Conservation (phyloP, 2,797 vertebrate genomes). For the Diplodus sargus region DNA sequence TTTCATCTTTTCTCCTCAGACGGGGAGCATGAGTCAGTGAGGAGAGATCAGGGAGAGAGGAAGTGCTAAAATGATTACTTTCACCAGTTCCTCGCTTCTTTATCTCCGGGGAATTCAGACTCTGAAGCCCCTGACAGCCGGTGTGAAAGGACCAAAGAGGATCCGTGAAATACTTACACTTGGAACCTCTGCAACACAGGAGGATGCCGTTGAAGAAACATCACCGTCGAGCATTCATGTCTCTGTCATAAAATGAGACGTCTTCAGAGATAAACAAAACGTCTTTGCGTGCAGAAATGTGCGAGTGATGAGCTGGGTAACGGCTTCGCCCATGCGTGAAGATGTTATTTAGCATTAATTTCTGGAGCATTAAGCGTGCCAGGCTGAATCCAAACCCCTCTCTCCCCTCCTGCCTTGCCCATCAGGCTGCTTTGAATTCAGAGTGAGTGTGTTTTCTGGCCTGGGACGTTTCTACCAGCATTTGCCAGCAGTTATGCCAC, state of each 20-base stretch:
- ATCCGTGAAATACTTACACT: conserved; percentile 70
- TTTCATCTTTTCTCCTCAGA: conserved; percentile 63
- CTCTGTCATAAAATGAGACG: conserved; percentile 36
- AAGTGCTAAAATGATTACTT: conserved; percentile 79
- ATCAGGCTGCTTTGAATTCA: conserved; percentile 60
- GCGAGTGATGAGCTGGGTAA: conserved; percentile 43
- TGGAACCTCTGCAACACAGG: conserved; percentile 56
- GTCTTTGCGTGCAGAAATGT: conserved; percentile 32
- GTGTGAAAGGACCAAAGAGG: conserved; percentile 73
- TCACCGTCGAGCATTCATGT: conserved; percentile 49
- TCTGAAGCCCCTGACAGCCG: conserved; percentile 70
- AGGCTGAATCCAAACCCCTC: conserved; percentile 43
- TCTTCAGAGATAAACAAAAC: conserved; percentile 52
- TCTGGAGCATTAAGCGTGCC: conserved; percentile 48
- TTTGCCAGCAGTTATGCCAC: conserved; percentile 68
- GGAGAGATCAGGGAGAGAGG: conserved; percentile 69
- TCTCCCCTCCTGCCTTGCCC: conserved; percentile 31
- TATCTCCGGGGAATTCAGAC: conserved; percentile 70
- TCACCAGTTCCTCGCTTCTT: conserved; percentile 66
- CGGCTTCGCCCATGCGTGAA: conserved; percentile 50
- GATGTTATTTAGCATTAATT: conserved; percentile 67
- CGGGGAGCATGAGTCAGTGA: conserved; percentile 54
- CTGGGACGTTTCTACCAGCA: conserved; percentile 59
- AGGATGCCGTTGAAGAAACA: conserved; percentile 51
- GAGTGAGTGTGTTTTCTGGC: conserved; percentile 59